Conservation (phyloP, 2,797 vertebrate genomes). For the Sylvilagus floridanus region DNA sequence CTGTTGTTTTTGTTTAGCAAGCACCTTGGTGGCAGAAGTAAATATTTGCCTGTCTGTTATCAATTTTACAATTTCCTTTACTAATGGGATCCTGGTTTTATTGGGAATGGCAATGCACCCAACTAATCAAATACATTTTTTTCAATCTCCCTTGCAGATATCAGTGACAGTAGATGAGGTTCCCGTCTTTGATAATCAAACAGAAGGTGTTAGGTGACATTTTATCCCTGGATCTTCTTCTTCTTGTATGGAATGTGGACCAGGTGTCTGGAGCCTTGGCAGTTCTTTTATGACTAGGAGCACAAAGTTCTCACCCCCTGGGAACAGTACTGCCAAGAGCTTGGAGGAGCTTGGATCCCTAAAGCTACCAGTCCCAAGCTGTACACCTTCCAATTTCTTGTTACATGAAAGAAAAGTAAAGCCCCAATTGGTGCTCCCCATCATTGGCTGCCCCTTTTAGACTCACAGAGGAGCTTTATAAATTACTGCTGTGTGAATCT, state of each 20-base stretch:
- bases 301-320: not conserved
- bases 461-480: not conserved
- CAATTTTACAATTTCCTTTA: not conserved
- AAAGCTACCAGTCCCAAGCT: not conserved
- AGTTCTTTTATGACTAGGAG: not conserved
- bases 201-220: not conserved
- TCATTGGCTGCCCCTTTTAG: not conserved
- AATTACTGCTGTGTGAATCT: not conserved
- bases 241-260: not conserved
- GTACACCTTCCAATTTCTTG: not conserved
- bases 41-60: not conserved
- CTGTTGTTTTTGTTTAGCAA: not conserved
- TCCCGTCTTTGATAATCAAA: not conserved
- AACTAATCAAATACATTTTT: not conserved
- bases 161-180: not conserved
- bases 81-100: not conserved
- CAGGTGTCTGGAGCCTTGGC: not conserved
- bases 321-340: not conserved
- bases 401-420: not conserved
- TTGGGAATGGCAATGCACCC: not conserved
- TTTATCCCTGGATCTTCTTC: not conserved
- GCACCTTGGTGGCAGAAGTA: not conserved
- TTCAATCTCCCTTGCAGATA: not conserved
- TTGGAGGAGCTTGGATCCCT: not conserved
- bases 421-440: not conserved